A percentile compares a stretch with the other conserved stretches of the same genome.
phyloP scores from a whole-genome alignment of 2,113 vertebrate species.

The Nesoenas mayeri region DNA sequence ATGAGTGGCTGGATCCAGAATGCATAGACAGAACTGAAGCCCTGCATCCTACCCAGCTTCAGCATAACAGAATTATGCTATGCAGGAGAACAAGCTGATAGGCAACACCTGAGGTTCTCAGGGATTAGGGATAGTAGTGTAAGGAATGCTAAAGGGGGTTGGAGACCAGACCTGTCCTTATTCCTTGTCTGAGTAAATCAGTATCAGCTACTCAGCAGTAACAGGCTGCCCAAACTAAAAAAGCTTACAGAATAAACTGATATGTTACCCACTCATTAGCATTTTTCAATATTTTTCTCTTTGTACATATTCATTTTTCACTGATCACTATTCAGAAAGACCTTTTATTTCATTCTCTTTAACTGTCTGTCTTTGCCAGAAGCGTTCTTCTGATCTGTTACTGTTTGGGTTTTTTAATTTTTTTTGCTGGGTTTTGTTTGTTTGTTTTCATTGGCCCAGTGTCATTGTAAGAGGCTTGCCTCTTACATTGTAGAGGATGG shows the following conservation, averaged over 20 bases:
- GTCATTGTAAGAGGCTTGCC: conserved; percentile 34
- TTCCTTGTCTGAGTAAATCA: neutral
- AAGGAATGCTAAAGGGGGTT: neutral
- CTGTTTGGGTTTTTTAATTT: conserved; percentile 1
- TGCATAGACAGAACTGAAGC: neutral
- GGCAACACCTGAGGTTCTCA: neutral
- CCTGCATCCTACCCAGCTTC: neutral
- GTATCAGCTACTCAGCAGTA: neutral
- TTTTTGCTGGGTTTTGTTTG: neutral
- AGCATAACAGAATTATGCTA: neutral
- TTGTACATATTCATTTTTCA: conserved; percentile 43
- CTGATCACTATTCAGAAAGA: conserved; percentile 40
- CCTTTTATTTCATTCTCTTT: conserved; percentile 45
- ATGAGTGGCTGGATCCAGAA: neutral
- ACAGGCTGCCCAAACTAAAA: neutral
- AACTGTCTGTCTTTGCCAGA: conserved; percentile 54
- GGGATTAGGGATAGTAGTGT: neutral
- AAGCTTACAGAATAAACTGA: neutral
- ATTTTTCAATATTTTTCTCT: neutral
- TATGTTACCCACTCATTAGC: neutral
- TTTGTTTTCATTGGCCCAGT: conserved; percentile 53
- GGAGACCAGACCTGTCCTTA: neutral
- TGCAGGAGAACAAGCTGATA: neutral
- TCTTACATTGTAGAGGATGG: conserved; percentile 10
- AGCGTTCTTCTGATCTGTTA: conserved; percentile 12